phyloP scores from a whole-genome alignment of 1,140 invertebrate genomes.

The Caenorhabditis remanei region DNA sequence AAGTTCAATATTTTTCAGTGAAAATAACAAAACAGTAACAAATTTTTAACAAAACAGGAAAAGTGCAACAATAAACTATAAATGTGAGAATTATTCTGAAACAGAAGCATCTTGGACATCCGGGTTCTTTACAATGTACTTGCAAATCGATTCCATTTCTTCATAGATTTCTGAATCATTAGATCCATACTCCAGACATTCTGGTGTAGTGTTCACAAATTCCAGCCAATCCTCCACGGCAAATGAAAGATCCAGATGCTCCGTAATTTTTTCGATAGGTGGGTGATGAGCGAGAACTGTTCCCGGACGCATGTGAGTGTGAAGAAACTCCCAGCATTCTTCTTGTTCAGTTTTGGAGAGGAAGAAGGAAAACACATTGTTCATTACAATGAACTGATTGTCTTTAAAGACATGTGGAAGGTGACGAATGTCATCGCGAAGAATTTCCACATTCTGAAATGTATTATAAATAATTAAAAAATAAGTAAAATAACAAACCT shows the following conservation, averaged over 20 bases:
- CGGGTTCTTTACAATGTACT: slow-evolving; percentile 35
- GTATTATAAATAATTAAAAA: neutral
- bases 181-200: neutral
- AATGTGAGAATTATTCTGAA: neutral
- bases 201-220: slow-evolving; percentile 15
- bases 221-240: slow-evolving; percentile 15
- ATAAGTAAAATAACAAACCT: neutral
- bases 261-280: slow-evolving; percentile 34
- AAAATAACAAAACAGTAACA: neutral
- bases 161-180: slow-evolving; percentile 28
- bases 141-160: slow-evolving; percentile 47
- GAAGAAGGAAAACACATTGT: slow-evolving; percentile 31
- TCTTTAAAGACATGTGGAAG: slow-evolving; percentile 28
- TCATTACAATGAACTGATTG: slow-evolving; percentile 33
- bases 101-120: neutral
- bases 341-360: slow-evolving; percentile 45
- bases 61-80: neutral
- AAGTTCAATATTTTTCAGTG: neutral
- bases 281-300: slow-evolving; percentile 27
- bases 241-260: slow-evolving; percentile 23
- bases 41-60: neutral
- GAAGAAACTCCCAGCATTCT: slow-evolving; percentile 40
- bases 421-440: slow-evolving; percentile 32
- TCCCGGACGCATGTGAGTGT: slow-evolving; percentile 36
- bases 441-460: slow-evolving; percentile 16